These are phyloP conservation scores for Apeira syringaria DNA, from an alignment of 2,888 invertebrate species.

Conservation along the genomic window DNA sequence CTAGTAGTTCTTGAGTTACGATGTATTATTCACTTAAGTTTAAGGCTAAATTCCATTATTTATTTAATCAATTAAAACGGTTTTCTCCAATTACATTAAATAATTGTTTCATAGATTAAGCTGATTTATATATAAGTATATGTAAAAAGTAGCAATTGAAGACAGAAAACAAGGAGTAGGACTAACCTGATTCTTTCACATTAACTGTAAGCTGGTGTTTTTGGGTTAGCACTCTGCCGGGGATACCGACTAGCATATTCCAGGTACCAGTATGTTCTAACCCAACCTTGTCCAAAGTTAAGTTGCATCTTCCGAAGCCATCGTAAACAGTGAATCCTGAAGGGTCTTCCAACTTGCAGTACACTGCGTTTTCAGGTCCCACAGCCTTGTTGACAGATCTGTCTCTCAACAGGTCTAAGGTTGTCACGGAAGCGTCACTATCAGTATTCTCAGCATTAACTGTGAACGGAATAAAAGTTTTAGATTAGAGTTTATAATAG, in stretches of 20 bases:
- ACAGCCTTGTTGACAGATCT: constrained; percentile 40
- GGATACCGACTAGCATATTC: constrained; percentile 47
- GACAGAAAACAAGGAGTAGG: too few species aligned
- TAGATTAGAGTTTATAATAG: background rate
- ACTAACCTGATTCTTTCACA: constrained; percentile 48
- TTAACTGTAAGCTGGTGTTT: constrained; percentile 38
- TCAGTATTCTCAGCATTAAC: background rate
- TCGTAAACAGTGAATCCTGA: constrained; percentile 43
- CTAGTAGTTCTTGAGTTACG: too few species aligned
- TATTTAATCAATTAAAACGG: too few species aligned
- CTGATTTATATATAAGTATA: too few species aligned
- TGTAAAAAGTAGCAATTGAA: too few species aligned
- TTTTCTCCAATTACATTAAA: too few species aligned
- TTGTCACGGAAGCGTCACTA: background rate
- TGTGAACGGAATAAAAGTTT: background rate
- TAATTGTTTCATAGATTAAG: too few species aligned
- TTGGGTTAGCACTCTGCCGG: constrained; percentile 48
- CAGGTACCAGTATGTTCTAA: constrained; percentile 53
- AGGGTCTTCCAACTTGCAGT: constrained; percentile 54
- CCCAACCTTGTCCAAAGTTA: constrained; percentile 48
- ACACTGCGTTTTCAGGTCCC: constrained; percentile 57
- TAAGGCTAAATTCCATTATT: too few species aligned
- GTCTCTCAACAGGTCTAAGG: constrained; percentile 30
- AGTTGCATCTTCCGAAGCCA: constrained; percentile 56
- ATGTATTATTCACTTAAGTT: too few species aligned